Percentiles rank a stretch among this genome's conserved stretches.
These are phyloP conservation scores for Erebia aethiops DNA, from an alignment of 2,888 invertebrate species.

Conservation along the genomic window DNA sequence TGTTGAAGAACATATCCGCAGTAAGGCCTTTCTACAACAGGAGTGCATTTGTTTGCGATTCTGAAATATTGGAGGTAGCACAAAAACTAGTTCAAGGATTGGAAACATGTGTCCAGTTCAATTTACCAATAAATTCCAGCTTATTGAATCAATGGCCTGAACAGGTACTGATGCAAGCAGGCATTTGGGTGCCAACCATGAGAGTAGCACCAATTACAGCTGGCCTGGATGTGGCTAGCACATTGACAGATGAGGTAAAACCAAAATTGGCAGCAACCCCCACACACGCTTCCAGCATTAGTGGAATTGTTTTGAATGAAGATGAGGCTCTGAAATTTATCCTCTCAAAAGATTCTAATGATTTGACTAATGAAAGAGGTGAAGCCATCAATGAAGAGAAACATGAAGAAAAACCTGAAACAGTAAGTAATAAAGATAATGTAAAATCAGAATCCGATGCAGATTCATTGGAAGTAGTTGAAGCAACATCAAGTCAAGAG, in stretches of 20 bases:
- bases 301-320: conserved; percentile 83
- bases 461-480: conserved; percentile 51
- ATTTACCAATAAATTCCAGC: conserved; percentile 92
- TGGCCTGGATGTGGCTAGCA: conserved; percentile 90
- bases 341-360: conserved; percentile 77
- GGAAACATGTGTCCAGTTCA: conserved; percentile 88
- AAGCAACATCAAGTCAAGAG: conserved; percentile 64
- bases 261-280: conserved; percentile 65
- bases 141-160: conserved; percentile 95
- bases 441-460: conserved; percentile 35
- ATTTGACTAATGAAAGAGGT: conserved; percentile 42
- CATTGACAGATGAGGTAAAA: conserved; percentile 77
- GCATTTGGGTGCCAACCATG: conserved; percentile 92
- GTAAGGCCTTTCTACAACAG: conserved; percentile 92
- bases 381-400: conserved; percentile 35
- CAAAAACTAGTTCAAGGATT: conserved; percentile 89
- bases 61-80: conserved; percentile 90
- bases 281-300: conserved; percentile 59
- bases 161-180: conserved; percentile 91
- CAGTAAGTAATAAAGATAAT: conserved; percentile 30
- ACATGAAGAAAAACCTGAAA: conserved; percentile 41
- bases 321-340: conserved; percentile 89
- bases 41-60: conserved; percentile 91
- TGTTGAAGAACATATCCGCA: conserved; percentile 89
- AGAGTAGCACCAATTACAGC: conserved; percentile 89